Conservation (phyloP, 2,888 invertebrate genomes). For the Drosophila rellima region DNA sequence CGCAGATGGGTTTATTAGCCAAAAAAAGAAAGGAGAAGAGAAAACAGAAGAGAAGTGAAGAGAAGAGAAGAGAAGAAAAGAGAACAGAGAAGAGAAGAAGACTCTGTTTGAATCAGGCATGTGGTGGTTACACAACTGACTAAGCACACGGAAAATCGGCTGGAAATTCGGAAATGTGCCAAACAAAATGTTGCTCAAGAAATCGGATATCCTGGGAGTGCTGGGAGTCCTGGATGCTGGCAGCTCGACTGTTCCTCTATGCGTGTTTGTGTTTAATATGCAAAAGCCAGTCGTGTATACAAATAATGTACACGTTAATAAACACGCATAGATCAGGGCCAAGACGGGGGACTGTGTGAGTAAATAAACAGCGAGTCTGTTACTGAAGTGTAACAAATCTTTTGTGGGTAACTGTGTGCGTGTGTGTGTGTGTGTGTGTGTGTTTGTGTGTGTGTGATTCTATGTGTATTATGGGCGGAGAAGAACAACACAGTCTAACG, state of each 20-base stretch:
- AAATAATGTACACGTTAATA: slow-evolving; percentile 61
- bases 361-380: slow-evolving; percentile 20
- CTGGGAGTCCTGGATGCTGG: neutral
- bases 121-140: slow-evolving; percentile 27
- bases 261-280: slow-evolving; percentile 48
- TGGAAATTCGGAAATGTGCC: slow-evolving; percentile 39
- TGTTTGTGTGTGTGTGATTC: slow-evolving; percentile 1
- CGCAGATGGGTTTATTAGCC: slow-evolving; percentile 21
- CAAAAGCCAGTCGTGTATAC: slow-evolving; percentile 64
- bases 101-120: neutral
- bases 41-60: neutral
- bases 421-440: slow-evolving; percentile 4
- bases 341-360: neutral
- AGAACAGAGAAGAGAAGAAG: neutral
- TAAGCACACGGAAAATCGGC: slow-evolving; percentile 37
- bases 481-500: slow-evolving; percentile 25
- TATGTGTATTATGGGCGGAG: neutral
- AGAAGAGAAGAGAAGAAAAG: neutral
- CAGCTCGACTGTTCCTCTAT: slow-evolving; percentile 2
- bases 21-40: neutral
- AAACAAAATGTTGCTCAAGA: slow-evolving; percentile 17
- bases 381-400: slow-evolving; percentile 55
- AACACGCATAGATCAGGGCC: slow-evolving; percentile 47
- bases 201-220: slow-evolving; percentile 18
- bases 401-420: slow-evolving; percentile 15